Evolutionary conservation across 2,797 vertebrate genomes (phyloP), one percentile per base, ranked within the genome.

Genomic region (Acipenser ruthenus): DNA sequence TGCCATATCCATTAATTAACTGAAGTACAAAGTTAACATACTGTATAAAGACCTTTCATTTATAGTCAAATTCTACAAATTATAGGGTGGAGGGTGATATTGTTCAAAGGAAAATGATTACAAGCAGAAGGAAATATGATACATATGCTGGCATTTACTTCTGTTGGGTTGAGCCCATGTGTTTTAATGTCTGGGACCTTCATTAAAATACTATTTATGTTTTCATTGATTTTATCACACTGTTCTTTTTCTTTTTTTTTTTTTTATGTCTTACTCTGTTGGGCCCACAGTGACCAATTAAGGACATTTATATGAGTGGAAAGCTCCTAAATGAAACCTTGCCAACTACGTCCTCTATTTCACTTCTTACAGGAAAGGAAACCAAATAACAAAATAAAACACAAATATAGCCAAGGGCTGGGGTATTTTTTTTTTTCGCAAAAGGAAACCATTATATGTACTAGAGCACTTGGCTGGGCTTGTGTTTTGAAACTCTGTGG

Each of bases 311-410:
- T 84, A 78, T 74, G 74, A 78, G 83, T 71, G 67, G 64, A 76
- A 68, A 70, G 56, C 62, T 70, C 68, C 69, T 13, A 1, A 23
- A 74, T 48, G 67, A 82, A 84, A 77, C 78, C 83, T 86, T 87
- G 88, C 86, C 90, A 90, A 86, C 86, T 86, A 86, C 81, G 84
- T 87, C 82, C 82, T 80, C 83, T 82, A 75, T 85, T 87, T 79
- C 76, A 66, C 87, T 86, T 88, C 83, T 73, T 86, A 86, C 82
- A 86, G 82, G 82, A 84, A 86, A 82, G 73, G 75, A 65, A 81
- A 65, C 13, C 73, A 78, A 73, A 75, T 49, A 73, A 71, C 70
- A 67, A 73, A 63, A 62, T 65, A 71, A 71, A 71, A 67, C 71
- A 48, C 65, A 76, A 64, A 53, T 59, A 15, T 70, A 80, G 78